phyloP scores from a whole-genome alignment of 2,888 invertebrate species.

The Helicoverpa assulta region DNA sequence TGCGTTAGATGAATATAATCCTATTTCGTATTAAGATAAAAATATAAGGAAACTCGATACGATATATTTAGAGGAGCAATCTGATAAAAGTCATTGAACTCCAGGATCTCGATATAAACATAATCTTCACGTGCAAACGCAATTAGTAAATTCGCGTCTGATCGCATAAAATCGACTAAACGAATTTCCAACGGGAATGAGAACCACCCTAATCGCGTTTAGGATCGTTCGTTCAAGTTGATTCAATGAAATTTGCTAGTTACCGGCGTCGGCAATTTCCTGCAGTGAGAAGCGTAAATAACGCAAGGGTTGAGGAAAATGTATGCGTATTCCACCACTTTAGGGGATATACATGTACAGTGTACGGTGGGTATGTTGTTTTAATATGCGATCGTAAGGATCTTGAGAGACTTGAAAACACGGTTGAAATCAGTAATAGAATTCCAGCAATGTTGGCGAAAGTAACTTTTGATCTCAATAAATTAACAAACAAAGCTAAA shows the following conservation, averaged over 20 bases:
- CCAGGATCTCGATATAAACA: not conserved
- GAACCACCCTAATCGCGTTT: conserved; percentile 46
- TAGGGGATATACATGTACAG: conserved; percentile 9
- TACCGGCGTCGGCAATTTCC: conserved; percentile 68
- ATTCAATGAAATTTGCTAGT: conserved; percentile 63
- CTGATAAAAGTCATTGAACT: conserved; percentile 7
- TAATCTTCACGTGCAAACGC: conserved; percentile 21
- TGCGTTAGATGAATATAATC: not conserved
- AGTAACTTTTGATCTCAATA: no score
- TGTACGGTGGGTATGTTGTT: not conserved
- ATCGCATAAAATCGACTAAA: conserved; percentile 46
- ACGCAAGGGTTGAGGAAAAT: conserved; percentile 35
- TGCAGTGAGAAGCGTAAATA: conserved; percentile 40
- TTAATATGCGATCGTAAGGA: not conserved
- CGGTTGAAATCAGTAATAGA: no score
- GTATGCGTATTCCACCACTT: conserved; percentile 25
- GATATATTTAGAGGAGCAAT: not conserved
- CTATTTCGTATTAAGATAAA: not conserved
- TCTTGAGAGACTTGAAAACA: not conserved
- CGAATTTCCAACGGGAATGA: conserved; percentile 45
- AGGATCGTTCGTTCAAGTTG: conserved; percentile 58
- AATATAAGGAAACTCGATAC: not conserved
- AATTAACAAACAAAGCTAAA: no score
- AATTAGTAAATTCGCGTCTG: conserved; percentile 38
- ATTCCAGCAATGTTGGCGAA: no score